Conservation (phyloP, 2,113 vertebrate species). For the Brienomyrus longianalis region DNA sequence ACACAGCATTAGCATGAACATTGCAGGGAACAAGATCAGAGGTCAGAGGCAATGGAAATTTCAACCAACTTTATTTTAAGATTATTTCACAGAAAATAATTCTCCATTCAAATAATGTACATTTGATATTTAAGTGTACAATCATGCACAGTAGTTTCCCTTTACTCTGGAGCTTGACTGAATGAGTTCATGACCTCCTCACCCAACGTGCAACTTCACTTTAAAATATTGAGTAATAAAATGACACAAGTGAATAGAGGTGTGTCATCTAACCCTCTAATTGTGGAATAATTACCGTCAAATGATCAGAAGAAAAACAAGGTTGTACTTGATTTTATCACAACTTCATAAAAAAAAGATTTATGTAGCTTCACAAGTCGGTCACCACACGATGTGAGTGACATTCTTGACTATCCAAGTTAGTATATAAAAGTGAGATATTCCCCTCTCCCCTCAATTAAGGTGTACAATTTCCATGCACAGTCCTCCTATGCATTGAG, state of each 20-base stretch:
- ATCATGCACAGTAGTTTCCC: not conserved
- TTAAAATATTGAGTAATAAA: not conserved
- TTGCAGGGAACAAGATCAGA: not conserved
- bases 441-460: not conserved
- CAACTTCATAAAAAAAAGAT: not conserved
- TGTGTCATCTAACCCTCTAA: not conserved
- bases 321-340: not conserved
- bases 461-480: not conserved
- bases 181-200: not conserved
- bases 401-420: not conserved
- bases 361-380: not conserved
- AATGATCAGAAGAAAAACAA: not conserved
- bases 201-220: not conserved
- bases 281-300: not conserved
- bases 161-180: not conserved
- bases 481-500: not conserved
- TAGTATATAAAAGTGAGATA: not conserved
- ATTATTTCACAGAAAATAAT: not conserved
- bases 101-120: not conserved
- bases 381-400: not conserved
- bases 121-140: not conserved
- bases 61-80: not conserved
- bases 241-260: not conserved
- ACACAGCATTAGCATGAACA: not conserved
- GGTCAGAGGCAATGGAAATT: not conserved